Evolutionary conservation across 1,140 invertebrate species (phyloP).

Genomic region (Drosophila pachea): DNA sequence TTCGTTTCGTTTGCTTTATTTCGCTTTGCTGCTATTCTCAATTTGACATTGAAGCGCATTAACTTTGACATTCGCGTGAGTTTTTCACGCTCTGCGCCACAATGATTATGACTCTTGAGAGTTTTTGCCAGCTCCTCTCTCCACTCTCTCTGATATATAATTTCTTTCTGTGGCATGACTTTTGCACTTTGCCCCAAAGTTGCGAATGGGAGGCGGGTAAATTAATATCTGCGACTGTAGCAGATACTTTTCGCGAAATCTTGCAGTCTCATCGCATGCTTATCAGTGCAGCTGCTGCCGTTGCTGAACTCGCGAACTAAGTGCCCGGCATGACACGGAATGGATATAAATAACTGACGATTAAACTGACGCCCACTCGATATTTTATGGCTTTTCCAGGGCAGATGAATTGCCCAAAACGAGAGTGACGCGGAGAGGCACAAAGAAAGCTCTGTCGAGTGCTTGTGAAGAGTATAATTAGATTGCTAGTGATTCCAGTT

Average conservation of each 20-base stretch:
- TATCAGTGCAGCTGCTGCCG: constrained; percentile 55
- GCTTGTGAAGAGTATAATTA: too few relatives aligned
- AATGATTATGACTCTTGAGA: constrained; percentile 65
- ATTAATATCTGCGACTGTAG: constrained; percentile 55
- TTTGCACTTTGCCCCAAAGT: constrained; percentile 66
- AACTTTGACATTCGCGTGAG: constrained; percentile 69
- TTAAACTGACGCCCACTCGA: constrained; percentile 14
- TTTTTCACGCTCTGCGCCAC: constrained; percentile 7
- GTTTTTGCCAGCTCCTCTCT: constrained; percentile 11
- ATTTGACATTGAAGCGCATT: constrained; percentile 66
- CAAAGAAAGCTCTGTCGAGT: background rate
- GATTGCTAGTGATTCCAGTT: too few relatives aligned
- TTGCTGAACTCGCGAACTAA: constrained; percentile 48
- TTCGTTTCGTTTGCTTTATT: too few relatives aligned
- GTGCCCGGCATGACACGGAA: constrained; percentile 50
- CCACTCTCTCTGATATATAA: background rate
- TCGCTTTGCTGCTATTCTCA: constrained; percentile 11
- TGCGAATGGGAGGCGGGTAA: constrained; percentile 29
- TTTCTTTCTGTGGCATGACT: constrained; percentile 48
- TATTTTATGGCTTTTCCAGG: background rate
- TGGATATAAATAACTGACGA: constrained; percentile 30
- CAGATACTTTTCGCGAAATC: constrained; percentile 32
- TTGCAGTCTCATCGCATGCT: constrained; percentile 58
- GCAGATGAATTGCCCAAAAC: background rate
- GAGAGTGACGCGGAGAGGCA: background rate